Base-by-base conservation (phyloP, 2,797 vertebrate species). In the Darevskia mixta region DNA sequence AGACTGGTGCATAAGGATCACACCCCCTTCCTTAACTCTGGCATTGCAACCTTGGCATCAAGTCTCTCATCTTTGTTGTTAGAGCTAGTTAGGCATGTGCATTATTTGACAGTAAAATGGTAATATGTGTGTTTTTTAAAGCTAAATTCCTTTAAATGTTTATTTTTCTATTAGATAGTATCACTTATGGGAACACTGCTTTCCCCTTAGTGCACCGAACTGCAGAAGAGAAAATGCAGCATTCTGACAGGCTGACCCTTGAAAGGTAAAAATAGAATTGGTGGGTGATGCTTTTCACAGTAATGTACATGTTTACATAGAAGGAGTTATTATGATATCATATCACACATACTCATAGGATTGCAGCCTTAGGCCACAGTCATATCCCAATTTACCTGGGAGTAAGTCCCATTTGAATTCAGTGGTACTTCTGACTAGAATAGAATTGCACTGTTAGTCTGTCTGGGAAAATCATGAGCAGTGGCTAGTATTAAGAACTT, bases 221-320 rank as follows among this genome's bases (percentile, higher is more conserved):
- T 82, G 91, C 93, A 79, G 98, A 98, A 82, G 97, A 97, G 86
- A 97, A 96, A 92, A 92, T 96, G 49, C 95, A 97, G 89, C 97
- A 91, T 88, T 97, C 97, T 80, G 98, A 99, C 25, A 97, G 97
- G 67, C 95, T 99, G 45, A 98, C 97, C 86, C 94, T 99, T 93
- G 97, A 99, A 97, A 98, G 98, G 99, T 99, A 94, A 94, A 94
- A 5, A 3, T 29, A 73, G 23, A 29, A 4, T 25, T 13, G 15
- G n/a, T 15, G 10, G 32, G 61, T 20, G 11, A 7, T 20, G n/a
- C 1, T 67, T 43, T 71, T 79, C 29, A 13, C 29, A 66, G 58
- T 15, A 18, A 13, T 73, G 5, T 8, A 4, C 41, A 9, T 76
- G 55, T n/a, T 77, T n/a, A 38, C 32, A 41, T 85, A 25, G 35